Conservation (phyloP, 2,888 invertebrate genomes). For the Sphaerophoria taeniata region DNA sequence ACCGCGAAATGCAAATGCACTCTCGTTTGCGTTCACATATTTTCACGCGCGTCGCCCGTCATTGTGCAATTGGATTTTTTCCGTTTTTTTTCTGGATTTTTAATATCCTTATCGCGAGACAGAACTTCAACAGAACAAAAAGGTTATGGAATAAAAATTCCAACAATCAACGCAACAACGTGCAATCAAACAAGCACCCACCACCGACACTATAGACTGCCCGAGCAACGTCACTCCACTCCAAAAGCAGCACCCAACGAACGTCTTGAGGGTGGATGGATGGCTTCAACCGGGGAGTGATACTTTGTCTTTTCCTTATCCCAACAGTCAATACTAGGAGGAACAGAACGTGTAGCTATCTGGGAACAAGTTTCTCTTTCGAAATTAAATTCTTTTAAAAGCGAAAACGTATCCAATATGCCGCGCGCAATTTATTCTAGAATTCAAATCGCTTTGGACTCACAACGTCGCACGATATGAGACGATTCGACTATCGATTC, state of each 20-base stretch:
- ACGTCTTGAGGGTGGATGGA: slow-evolving; percentile 31
- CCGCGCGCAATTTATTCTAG: slow-evolving; percentile 14
- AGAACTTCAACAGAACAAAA: slow-evolving; percentile 57
- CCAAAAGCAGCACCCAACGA: slow-evolving; percentile 20
- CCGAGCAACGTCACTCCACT: too few species aligned
- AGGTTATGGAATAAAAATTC: slow-evolving; percentile 70
- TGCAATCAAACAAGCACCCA: slow-evolving; percentile 52
- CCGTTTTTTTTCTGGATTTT: slow-evolving; percentile 49
- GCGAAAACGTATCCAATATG: slow-evolving; percentile 32
- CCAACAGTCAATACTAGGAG: slow-evolving; percentile 20
- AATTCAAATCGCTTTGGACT: slow-evolving; percentile 2
- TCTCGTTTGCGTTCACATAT: slow-evolving; percentile 57
- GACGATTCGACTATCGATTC: too few species aligned
- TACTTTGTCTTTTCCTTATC: slow-evolving; percentile 42
- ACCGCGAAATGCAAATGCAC: slow-evolving; percentile 55
- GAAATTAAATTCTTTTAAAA: slow-evolving; percentile 30
- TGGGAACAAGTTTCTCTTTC: slow-evolving; percentile 8
- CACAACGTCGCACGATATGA: too few species aligned
- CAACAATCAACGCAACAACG: slow-evolving; percentile 64
- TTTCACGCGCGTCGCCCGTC: slow-evolving; percentile 56
- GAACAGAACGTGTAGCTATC: slow-evolving; percentile 7
- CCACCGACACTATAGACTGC: neutral
- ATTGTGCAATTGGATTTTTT: slow-evolving; percentile 1
- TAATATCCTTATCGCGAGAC: slow-evolving; percentile 69
- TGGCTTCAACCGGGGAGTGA: neutral